These are phyloP conservation scores for Lasioglossum malachurum DNA, from an alignment of 2,888 invertebrate species.

Conservation along the genomic window DNA sequence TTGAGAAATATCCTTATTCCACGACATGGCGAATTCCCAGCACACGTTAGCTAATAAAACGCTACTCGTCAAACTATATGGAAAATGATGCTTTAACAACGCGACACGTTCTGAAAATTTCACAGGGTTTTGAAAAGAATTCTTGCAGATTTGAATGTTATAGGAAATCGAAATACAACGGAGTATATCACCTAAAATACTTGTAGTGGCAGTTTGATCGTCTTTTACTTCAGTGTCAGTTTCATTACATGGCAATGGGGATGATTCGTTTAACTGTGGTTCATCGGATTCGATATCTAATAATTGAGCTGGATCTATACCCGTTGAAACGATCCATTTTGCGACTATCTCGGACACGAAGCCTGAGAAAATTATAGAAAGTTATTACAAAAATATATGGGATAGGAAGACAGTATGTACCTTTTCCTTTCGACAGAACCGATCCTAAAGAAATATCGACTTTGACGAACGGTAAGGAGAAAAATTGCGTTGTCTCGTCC, in stretches of 20 bases:
- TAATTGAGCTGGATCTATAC: slow-evolving; percentile 88
- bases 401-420: slow-evolving; percentile 66
- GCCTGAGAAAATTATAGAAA: slow-evolving; percentile 85
- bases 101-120: slow-evolving; percentile 76
- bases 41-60: slow-evolving; percentile 93
- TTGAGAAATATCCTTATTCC: slow-evolving; percentile 92
- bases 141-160: not conserved
- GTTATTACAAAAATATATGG: not conserved
- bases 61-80: slow-evolving; percentile 93
- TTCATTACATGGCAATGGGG: slow-evolving; percentile 68
- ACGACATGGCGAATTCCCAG: slow-evolving; percentile 95
- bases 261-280: slow-evolving; percentile 65
- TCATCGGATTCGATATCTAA: slow-evolving; percentile 82
- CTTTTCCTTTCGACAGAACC: slow-evolving; percentile 84
- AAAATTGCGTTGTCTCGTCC: slow-evolving; percentile 78
- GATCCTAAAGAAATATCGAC: slow-evolving; percentile 81
- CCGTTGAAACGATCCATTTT: slow-evolving; percentile 92
- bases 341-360: slow-evolving; percentile 96
- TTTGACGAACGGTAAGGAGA: slow-evolving; percentile 77
- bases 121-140: not conserved
- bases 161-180: not conserved
- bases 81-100: slow-evolving; percentile 91
- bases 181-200: slow-evolving; percentile 74
- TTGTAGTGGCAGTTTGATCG: slow-evolving; percentile 71
- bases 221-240: slow-evolving; percentile 74